Percentiles rank a stretch among this genome's conserved stretches.
phyloP scores from a whole-genome alignment of 35 echinoderm and acorn worm species.

The Anneissia japonica region DNA sequence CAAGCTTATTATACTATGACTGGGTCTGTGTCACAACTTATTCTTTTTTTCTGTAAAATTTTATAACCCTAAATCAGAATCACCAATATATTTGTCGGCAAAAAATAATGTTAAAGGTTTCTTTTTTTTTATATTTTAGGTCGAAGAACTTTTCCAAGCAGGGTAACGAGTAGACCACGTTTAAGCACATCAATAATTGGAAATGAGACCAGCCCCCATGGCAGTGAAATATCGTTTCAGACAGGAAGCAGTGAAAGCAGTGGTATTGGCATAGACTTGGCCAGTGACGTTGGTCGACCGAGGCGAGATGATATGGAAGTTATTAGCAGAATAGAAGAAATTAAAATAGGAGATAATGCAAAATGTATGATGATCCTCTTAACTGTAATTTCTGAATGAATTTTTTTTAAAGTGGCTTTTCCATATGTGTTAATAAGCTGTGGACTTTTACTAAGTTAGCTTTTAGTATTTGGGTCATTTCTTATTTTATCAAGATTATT shows the following conservation, averaged over 20 bases:
- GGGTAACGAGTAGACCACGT: not conserved
- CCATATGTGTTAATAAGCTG: no score
- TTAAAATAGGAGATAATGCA: constrained; percentile 10
- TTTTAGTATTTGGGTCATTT: no score
- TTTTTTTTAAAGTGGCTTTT: no score
- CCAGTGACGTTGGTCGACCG: not conserved
- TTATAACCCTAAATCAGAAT: no score
- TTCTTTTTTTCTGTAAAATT: no score
- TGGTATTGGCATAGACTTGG: constrained; percentile 7
- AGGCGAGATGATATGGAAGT: not conserved
- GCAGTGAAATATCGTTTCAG: not conserved
- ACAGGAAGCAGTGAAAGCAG: constrained; percentile 3
- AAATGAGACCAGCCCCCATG: not conserved
- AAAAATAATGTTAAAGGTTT: no score
- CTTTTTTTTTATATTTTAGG: not conserved
- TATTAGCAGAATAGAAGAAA: constrained; percentile 9
- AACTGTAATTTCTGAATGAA: no score
- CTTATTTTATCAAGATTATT: no score
- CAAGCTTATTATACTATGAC: no score
- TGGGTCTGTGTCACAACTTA: no score
- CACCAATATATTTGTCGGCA: no score
- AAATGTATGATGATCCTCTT: constrained; percentile 16
- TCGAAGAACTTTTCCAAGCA: constrained; percentile 9
- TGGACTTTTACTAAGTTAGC: no score
- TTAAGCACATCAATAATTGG: not conserved